Base-by-base conservation (phyloP, 2,113 vertebrate genomes). In the Lophochroa leadbeateri region DNA sequence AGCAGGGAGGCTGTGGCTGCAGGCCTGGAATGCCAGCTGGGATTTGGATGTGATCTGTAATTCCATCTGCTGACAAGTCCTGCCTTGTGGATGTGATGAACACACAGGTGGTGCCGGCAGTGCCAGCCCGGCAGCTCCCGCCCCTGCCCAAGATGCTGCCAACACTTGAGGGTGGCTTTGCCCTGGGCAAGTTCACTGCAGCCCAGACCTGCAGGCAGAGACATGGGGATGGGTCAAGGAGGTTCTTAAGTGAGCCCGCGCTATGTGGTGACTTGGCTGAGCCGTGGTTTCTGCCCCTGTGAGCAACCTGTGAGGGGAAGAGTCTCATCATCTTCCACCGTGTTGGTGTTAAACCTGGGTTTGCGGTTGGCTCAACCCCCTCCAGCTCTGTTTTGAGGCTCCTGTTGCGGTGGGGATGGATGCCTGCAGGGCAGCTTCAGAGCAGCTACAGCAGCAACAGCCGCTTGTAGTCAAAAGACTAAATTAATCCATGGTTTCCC, bases 391-490 rank as follows among this genome's bases (percentile, higher is more conserved):
- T 33, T 60, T 7, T 47, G 39, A 13, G 69, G 46, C 27, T 72
- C 2, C 15, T 24, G 52, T 33, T 1, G 2, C 0, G 6, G 44
- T 16, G 35, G 58, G 25, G 69, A 55, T 69, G 55, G 0, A 0
- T 65, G 44, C 21, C 43, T 23, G n/a, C 4, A 5, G 41, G 28
- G 44, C 25, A 39, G 77, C 74, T 44, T 49, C 47, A 14, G 50
- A 35, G 43, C 11, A 58, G 46, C 41, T 23, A 11, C 16, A 47
- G 47, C 2, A n/a, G 69, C 65, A 88, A 47, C 28, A 91, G 69
- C 27, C 21, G 7, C 13, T 25, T 81, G 18, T 5, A 57, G 21
- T 31, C 60, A 29, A 25, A 64, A 46, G 39, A 29, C 23, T 72
- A 47, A 74, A 31, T 69, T 15, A 64, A 20, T 20, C 29, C 21